Conservation (phyloP, 2,797 vertebrate species). For the Hydrocynus forskahlii region DNA sequence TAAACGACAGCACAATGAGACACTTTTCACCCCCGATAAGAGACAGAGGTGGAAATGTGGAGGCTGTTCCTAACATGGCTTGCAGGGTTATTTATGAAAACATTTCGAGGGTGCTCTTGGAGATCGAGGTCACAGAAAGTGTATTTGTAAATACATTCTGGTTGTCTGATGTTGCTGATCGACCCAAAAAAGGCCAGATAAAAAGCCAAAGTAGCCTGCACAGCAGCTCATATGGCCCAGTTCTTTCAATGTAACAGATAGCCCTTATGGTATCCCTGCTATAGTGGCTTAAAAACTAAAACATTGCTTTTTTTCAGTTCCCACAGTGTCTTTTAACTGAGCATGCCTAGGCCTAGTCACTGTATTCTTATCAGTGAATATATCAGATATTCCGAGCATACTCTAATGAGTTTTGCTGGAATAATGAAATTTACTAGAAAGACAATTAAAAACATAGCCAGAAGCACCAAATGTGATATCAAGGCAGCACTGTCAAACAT, state of each 20-base stretch:
- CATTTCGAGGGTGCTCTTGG: not conserved
- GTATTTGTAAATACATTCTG: not conserved
- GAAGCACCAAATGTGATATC: not conserved
- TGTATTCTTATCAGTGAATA: not conserved
- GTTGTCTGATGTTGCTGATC: not conserved
- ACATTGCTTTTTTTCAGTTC: not conserved
- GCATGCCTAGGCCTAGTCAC: not conserved
- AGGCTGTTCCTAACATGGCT: not conserved
- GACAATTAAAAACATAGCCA: slow-evolving; percentile 1
- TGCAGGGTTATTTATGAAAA: not conserved
- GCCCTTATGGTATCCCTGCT: not conserved
- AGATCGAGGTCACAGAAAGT: not conserved
- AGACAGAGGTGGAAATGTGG: not conserved
- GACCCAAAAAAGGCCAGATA: not conserved
- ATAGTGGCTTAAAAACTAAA: not conserved
- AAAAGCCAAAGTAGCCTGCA: not conserved
- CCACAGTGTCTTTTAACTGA: not conserved
- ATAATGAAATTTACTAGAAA: not conserved
- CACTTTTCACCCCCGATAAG: slow-evolving; percentile 60
- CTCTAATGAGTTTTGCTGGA: not conserved
- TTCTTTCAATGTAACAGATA: not conserved
- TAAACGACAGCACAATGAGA: slow-evolving; percentile 61
- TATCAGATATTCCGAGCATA: not conserved
- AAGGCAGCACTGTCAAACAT: not conserved
- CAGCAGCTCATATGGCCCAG: not conserved